Percentiles rank a stretch among this genome's conserved stretches.
Conservation (phyloP, 64 coral and sea anemone genomes). For the Acropora yongei region DNA sequence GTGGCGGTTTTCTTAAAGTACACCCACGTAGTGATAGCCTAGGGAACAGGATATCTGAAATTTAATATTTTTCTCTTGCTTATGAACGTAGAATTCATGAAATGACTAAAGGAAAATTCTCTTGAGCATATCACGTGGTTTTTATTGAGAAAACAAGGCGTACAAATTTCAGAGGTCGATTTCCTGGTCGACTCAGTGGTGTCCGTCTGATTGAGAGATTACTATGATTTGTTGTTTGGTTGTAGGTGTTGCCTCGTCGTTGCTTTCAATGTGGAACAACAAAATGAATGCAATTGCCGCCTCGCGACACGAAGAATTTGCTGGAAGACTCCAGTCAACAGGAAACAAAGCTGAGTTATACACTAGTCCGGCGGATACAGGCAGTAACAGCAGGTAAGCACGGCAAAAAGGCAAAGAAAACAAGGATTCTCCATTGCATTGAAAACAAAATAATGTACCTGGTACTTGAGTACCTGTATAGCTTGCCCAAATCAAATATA, state of each 20-base stretch:
- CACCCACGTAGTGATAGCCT: too few species aligned
- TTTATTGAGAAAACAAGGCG: too few species aligned
- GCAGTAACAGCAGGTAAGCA: slow-evolving; percentile 42
- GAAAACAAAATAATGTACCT: too few species aligned
- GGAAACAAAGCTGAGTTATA: slow-evolving; percentile 91
- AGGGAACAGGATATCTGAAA: too few species aligned
- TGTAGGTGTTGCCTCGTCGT: slow-evolving; percentile 61
- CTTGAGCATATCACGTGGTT: too few species aligned
- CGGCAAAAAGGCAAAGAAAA: neutral
- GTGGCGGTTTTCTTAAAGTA: too few species aligned
- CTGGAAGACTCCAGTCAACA: slow-evolving; percentile 77
- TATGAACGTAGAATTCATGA: too few species aligned
- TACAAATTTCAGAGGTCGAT: too few species aligned
- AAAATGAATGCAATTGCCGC: slow-evolving; percentile 94
- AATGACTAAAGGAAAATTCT: too few species aligned
- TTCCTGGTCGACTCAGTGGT: neutral
- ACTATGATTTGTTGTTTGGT: neutral
- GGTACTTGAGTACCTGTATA: neutral
- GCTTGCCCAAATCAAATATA: too few species aligned
- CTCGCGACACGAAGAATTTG: slow-evolving; percentile 95
- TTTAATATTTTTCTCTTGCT: too few species aligned
- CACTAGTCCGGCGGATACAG: slow-evolving; percentile 2
- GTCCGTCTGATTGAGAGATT: neutral
- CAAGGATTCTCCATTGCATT: neutral
- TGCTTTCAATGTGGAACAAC: slow-evolving; percentile 90